Base-by-base conservation (phyloP, 1,140 invertebrate species). In the Trachymyrmex cornetzi region DNA sequence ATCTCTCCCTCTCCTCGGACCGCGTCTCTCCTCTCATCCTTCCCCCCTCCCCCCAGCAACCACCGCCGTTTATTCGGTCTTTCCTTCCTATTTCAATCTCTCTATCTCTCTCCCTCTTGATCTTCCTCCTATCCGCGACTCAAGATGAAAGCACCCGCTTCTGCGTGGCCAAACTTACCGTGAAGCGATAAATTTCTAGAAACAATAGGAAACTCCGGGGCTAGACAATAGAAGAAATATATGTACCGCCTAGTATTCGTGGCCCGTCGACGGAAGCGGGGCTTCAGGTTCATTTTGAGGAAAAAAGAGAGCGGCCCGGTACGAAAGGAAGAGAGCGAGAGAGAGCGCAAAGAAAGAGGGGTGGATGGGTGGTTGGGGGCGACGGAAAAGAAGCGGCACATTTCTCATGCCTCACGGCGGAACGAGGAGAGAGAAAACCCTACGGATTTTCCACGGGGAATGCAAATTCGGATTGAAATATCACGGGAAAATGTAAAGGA, bases 181-280 rank as follows among this genome's bases (percentile, higher is more conserved):
- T 94, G 93, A 93, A 94, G 91, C 93, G 93, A 94, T 95, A 95
- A 95, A 95, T 95, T 91, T 94, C 90, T 87, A 92, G 93, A 95
- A 95, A 95, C 94, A 95, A 95, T 95, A 94, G 93, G 92, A 94
- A 94, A 94, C 94, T 94, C 93, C 82, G 77, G 64, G 50, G 89
- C 92, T 94, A 94, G 93, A 94, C 93, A 95, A 95, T 95, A 94
- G 94, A 94, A 95, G 93, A 95, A 94, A 94, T 94, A 92, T 94
- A 94, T 92, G 75, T 87, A 85, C 87, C 72, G 81, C 82, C 85
- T 87, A 90, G 87, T 85, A 85, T 81, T 87, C 61, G 79, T 77
- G 85, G 59, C 74, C 57, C 57, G 67, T 87, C 81, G 85, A 92
- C 93, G 93, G 92, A 93, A 93, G 87, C 87, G 88, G 30, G 66